Evolutionary conservation across 2,888 invertebrate genomes (phyloP).

Genomic region (Galerucella calmariensis): DNA sequence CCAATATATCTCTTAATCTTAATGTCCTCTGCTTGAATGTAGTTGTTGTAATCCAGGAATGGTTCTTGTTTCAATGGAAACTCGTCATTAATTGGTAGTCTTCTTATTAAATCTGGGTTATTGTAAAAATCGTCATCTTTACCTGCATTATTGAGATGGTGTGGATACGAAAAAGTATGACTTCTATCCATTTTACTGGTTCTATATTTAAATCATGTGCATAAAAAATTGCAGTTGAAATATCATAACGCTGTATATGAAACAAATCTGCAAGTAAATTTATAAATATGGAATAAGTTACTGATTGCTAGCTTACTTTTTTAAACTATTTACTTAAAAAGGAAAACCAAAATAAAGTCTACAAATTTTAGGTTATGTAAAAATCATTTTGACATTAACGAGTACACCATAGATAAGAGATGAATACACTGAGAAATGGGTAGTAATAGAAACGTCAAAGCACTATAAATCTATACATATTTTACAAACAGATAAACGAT

Average conservation of each 20-base stretch:
- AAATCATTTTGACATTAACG: slow-evolving; percentile 11
- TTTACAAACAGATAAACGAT: too few species aligned
- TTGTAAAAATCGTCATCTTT: slow-evolving; percentile 24
- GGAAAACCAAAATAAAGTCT: neutral
- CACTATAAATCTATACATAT: neutral
- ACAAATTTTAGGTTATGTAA: slow-evolving; percentile 23
- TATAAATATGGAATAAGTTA: neutral
- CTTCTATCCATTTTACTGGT: slow-evolving; percentile 27
- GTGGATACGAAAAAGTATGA: slow-evolving; percentile 20
- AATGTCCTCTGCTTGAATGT: slow-evolving; percentile 65
- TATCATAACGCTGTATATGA: neutral
- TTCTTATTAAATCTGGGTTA: slow-evolving; percentile 48
- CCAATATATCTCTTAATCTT: slow-evolving; percentile 77
- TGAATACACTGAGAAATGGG: neutral
- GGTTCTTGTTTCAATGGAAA: slow-evolving; percentile 39
- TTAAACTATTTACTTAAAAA: neutral
- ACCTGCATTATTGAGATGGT: neutral
- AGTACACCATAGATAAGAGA: neutral
- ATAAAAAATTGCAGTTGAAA: neutral
- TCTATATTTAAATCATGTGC: neutral
- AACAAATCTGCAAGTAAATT: neutral
- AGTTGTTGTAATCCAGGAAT: slow-evolving; percentile 36
- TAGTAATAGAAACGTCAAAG: neutral
- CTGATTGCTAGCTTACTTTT: slow-evolving; percentile 6
- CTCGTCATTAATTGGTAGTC: slow-evolving; percentile 48